Base-by-base conservation (phyloP, 2,113 vertebrate species). In the Hucho hucho region DNA sequence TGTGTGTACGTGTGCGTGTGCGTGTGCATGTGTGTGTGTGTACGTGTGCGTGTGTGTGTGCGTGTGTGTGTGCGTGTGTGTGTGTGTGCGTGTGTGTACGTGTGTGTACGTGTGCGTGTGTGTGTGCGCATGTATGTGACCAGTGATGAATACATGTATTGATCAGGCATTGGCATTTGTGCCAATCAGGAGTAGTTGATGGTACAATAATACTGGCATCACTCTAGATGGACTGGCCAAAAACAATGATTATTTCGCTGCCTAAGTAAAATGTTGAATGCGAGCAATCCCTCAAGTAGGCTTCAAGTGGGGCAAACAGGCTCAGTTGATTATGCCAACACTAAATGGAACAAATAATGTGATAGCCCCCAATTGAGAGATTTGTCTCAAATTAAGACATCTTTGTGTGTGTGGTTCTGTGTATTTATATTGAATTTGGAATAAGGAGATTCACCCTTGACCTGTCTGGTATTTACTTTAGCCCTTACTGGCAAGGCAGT, bases 111-210 rank as follows among this genome's bases (percentile, higher is more conserved):
- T 14, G 43, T 25, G 47, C 6, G 22, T 53, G 24, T 56, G 43
- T 16, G 46, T 20, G 13, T 4, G 69, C 2, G 22, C 29, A 9
- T 63, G 56, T 20, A 12, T 26, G 24, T 25, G 24, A 49, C 18
- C 28, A 28, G 64, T 68, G 20, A 67, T 25, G n/a, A 56, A 58
- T 67, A 68, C 22, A 37, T 20, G 43, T 18, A 65, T 58, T 22
- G 25, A 49, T 58, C 26, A 24, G 6, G 56, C 16, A 67, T 67
- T 66, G 72, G 12, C 63, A 64, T 65, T 49, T 64, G 72, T 65
- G 68, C 46, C 68, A 4, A 69, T 70, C n/a, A 69, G 43, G 68
- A 14, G 37, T 6, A 3, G 46, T 70, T 70, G 68, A 49, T 25
- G 13, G 43, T 16, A 9, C 43, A 24, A 20, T 20, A 2, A 49